A percentile compares a stretch with the other conserved stretches of the same genome.
Conservation (phyloP, 2,797 vertebrate species). For the Florisuga fusca region DNA sequence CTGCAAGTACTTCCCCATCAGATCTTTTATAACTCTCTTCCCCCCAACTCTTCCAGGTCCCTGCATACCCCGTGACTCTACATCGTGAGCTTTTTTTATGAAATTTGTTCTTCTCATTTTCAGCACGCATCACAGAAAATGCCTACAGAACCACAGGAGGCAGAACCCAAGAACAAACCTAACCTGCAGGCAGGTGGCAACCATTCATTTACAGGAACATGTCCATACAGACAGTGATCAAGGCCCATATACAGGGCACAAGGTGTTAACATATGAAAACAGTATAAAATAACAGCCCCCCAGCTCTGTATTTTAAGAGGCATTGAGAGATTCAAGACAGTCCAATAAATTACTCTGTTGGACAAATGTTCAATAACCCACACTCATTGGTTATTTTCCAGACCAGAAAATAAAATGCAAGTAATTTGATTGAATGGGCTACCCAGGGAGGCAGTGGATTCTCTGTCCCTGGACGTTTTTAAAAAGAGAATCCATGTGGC, state of each 20-base stretch:
- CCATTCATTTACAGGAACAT: too few species aligned
- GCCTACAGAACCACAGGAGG: not conserved
- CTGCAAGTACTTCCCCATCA: not conserved
- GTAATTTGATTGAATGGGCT: not conserved
- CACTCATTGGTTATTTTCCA: not conserved
- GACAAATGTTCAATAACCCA: not conserved
- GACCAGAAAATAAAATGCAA: not conserved
- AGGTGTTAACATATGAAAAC: not conserved
- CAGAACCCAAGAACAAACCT: not conserved
- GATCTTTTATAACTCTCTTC: not conserved
- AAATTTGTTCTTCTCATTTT: not conserved
- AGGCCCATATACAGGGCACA: not conserved
- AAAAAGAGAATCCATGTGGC: too few species aligned
- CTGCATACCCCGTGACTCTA: not conserved
- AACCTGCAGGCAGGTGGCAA: not conserved
- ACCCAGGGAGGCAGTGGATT: too few species aligned
- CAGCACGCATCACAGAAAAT: not conserved
- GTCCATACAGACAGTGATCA: not conserved
- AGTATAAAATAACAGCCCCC: not conserved
- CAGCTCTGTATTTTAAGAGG: not conserved
- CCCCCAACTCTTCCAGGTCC: not conserved
- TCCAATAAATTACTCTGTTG: not conserved
- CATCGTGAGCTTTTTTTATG: accelerated
- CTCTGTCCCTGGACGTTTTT: too few species aligned
- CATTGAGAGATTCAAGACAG: not conserved